These are phyloP conservation scores for Epinephelus coioides DNA, from an alignment of 2,797 vertebrate genomes.

Conservation along the genomic window DNA sequence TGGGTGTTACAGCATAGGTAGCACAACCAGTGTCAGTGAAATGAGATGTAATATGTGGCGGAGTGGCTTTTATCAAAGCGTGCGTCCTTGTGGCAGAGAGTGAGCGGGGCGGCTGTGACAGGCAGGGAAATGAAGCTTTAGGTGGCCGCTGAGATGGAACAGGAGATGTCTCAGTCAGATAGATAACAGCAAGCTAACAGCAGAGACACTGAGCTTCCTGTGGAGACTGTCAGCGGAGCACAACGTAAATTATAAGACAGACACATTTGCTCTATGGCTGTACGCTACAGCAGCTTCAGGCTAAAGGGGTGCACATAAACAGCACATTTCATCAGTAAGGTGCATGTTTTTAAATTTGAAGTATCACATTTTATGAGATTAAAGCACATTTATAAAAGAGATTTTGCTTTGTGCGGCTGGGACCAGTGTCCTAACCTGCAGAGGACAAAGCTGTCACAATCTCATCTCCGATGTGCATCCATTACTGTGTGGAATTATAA, in stretches of 20 bases:
- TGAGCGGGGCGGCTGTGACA: slow-evolving; percentile 49
- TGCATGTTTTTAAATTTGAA: slow-evolving; percentile 28
- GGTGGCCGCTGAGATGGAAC: slow-evolving; percentile 68
- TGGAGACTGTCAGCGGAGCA: slow-evolving; percentile 44
- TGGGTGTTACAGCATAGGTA: slow-evolving; percentile 8
- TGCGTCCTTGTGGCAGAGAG: slow-evolving; percentile 56
- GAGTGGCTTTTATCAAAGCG: slow-evolving; percentile 65
- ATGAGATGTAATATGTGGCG: slow-evolving; percentile 69
- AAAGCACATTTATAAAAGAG: slow-evolving; percentile 32
- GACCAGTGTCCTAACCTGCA: slow-evolving; percentile 52
- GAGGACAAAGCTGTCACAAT: slow-evolving; percentile 76
- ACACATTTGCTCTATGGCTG: slow-evolving; percentile 27
- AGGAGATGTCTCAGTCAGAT: slow-evolving; percentile 80
- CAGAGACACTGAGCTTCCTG: slow-evolving; percentile 50
- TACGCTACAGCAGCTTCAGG: slow-evolving; percentile 4
- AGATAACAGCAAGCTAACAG: slow-evolving; percentile 64
- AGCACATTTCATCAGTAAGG: slow-evolving; percentile 10
- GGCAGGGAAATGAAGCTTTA: slow-evolving; percentile 79
- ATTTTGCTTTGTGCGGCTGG: slow-evolving; percentile 28
- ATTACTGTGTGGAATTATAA: slow-evolving; percentile 76
- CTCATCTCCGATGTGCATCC: slow-evolving; percentile 80
- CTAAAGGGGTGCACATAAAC: slow-evolving; percentile 18
- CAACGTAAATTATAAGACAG: slow-evolving; percentile 31
- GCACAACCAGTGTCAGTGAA: slow-evolving; percentile 49
- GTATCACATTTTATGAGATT: slow-evolving; percentile 43